phyloP scores from a whole-genome alignment of 2,797 vertebrate species.

The Syngnathus rostellatus region DNA sequence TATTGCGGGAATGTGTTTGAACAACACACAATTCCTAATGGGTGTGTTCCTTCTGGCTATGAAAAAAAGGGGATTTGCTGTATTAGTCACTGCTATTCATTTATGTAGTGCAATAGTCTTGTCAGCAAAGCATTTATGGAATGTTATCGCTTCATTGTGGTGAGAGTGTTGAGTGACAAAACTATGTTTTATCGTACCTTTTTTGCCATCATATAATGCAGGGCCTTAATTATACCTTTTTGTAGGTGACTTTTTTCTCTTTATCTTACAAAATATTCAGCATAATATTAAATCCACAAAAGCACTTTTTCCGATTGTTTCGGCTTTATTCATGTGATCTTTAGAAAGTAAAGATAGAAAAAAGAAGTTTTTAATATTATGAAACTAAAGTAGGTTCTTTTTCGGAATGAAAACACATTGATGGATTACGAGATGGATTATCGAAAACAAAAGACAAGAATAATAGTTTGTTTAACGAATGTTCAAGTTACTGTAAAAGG shows the following conservation, averaged over 20 bases:
- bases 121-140: neutral
- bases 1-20: conserved; percentile 5
- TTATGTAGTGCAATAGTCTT: neutral
- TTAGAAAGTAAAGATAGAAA: neutral
- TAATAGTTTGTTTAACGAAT: neutral
- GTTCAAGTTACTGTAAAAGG: neutral
- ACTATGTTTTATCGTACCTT: neutral
- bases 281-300: too few species aligned
- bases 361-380: neutral
- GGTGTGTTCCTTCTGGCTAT: neutral
- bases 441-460: too few species aligned
- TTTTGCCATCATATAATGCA: neutral
- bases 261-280: too few species aligned
- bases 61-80: neutral
- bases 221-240: neutral
- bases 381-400: neutral
- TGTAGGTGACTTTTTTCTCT: neutral
- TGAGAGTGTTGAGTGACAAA: neutral
- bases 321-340: neutral
- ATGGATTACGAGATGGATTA: too few species aligned
- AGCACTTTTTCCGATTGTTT: neutral
- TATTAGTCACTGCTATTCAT: neutral
- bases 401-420: neutral
- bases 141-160: neutral
- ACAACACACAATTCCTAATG: neutral